Percentiles rank a stretch among this genome's conserved stretches.
These are phyloP conservation scores for Lasioglossum morio DNA, from an alignment of 2,888 invertebrate species.

Conservation along the genomic window DNA sequence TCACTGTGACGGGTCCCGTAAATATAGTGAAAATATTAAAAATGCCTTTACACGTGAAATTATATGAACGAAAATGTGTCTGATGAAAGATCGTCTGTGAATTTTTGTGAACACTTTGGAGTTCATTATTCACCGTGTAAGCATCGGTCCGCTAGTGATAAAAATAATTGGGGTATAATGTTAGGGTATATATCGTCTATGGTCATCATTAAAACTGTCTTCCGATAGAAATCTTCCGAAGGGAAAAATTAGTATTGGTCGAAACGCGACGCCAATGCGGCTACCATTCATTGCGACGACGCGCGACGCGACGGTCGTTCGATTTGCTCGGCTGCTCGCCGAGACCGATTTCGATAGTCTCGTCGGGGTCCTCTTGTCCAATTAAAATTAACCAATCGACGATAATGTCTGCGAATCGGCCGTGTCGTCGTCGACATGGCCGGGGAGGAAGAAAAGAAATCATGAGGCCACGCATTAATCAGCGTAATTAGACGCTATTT, in stretches of 20 bases:
- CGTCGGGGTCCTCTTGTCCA: conserved; percentile 31
- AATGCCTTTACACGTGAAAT: not conserved
- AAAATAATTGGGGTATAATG: not conserved
- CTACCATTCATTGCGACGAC: conserved; percentile 7
- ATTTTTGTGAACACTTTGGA: not conserved
- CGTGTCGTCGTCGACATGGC: conserved; percentile 46
- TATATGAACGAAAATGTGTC: not conserved
- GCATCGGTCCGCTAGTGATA: not conserved
- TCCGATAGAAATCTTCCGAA: not conserved
- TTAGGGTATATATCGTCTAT: too few species aligned
- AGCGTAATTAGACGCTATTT: conserved; percentile 83
- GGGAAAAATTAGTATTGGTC: not conserved
- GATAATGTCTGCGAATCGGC: conserved; percentile 47
- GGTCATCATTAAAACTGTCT: not conserved
- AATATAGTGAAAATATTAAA: not conserved
- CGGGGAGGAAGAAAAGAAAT: conserved; percentile 71
- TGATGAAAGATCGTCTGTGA: not conserved
- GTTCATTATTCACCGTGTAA: not conserved
- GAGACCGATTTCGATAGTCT: conserved; percentile 24
- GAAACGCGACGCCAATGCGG: not conserved
- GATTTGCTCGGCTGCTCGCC: conserved; percentile 16
- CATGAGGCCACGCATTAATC: conserved; percentile 77
- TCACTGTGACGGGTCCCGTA: too few species aligned
- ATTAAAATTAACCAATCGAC: conserved; percentile 64
- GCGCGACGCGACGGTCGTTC: conserved; percentile 1